Evolutionary conservation across 2,113 vertebrate genomes (phyloP).

Genomic region (Anseranas semipalmata): DNA sequence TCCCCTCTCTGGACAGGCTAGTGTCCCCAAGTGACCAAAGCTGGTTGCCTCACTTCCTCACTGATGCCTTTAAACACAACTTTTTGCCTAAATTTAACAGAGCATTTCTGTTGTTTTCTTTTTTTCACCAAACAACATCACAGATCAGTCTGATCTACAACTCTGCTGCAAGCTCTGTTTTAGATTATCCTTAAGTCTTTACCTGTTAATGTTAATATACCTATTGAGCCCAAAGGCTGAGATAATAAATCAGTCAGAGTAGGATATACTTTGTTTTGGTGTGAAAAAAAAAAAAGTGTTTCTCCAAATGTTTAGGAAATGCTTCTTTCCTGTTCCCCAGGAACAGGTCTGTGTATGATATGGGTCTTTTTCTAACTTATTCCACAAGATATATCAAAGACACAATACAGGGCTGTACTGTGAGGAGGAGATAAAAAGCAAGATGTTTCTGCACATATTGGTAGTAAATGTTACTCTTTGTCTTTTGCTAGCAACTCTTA

Average conservation of each 20-base stretch:
- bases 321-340: neutral
- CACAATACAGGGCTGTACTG: rapidly evolving
- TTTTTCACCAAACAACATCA: neutral
- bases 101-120: neutral
- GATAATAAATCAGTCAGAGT: neutral
- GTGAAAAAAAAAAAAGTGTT: neutral
- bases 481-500: neutral
- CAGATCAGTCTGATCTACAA: neutral
- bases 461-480: neutral
- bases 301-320: neutral
- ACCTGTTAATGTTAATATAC: constrained; percentile 28
- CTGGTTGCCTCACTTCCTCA: neutral
- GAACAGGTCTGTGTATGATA: neutral
- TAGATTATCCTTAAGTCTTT: neutral
- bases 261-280: neutral
- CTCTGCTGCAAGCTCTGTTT: neutral
- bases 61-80: neutral
- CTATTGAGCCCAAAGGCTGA: neutral
- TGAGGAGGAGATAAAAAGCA: neutral
- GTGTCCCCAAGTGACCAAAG: neutral
- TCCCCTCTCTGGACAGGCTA: neutral
- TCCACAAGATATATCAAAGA: neutral
- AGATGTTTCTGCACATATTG: neutral
- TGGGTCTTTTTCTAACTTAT: neutral
- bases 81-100: neutral